phyloP scores from a whole-genome alignment of 2,113 vertebrate genomes.

The Brachypodius melanocephalos region DNA sequence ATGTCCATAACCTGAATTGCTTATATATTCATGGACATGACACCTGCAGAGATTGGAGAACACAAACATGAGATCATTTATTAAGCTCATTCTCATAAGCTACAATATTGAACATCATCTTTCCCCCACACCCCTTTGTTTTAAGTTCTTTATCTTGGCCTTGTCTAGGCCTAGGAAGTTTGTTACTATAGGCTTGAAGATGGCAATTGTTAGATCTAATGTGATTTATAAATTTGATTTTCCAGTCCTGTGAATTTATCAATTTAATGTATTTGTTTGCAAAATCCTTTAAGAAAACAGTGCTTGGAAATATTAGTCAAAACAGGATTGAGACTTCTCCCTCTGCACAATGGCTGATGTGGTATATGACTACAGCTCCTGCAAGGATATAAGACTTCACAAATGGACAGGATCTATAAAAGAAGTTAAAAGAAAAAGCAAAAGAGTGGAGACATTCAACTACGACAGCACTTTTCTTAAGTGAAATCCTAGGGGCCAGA shows the following conservation, averaged over 20 bases:
- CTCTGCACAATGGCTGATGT: background rate
- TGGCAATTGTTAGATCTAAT: background rate
- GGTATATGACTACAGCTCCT: background rate
- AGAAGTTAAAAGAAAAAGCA: background rate
- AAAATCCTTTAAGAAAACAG: background rate
- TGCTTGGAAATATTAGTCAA: background rate
- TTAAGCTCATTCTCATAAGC: background rate
- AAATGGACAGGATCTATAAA: background rate
- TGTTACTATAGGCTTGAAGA: background rate
- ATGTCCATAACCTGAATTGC: background rate
- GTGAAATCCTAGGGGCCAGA: background rate
- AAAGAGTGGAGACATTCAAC: background rate
- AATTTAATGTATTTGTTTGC: background rate
- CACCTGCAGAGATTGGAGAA: background rate
- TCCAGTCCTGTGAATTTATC: background rate
- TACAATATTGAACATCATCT: background rate
- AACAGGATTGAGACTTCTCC: background rate
- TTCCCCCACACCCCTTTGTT: background rate
- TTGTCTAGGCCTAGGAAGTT: background rate
- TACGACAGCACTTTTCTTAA: background rate
- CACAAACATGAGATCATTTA: background rate
- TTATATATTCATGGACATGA: rapidly evolving
- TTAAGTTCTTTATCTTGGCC: background rate
- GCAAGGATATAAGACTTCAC: background rate
- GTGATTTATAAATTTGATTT: background rate